Evolutionary conservation across 2,888 invertebrate species (phyloP), one percentile per base, ranked within the genome.

Genomic region (Caenorhabditis sp.): DNA sequence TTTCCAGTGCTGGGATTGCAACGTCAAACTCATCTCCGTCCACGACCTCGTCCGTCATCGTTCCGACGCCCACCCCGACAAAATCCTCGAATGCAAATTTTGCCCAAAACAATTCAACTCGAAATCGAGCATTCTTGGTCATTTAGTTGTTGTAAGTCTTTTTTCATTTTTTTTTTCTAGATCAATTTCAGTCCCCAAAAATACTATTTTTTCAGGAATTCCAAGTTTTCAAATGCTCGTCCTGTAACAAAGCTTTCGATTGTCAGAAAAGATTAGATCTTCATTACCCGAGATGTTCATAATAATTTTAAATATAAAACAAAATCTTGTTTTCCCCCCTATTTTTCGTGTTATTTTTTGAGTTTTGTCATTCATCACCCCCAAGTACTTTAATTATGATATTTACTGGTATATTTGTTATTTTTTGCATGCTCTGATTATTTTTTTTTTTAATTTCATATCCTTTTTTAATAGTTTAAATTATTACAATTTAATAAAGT

Each of bases 131-230:
- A 57, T 67, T 31, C 26, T 56, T 17, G 67, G 60, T 36, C 67
- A 67, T 38, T 50, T 56, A 26, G 56, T 56, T 21, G 26, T 57
- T 26, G 54, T 53, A 36, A 21, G n/a, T 17, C 25, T 4, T n/a
- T 7, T 10, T 26, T 49, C 7, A 5, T 25, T 50, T 36, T 1
- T n/a, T 21, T 4, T 23, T 7, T 20, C 3, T 17, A 8, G 8
- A 23, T 10, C 23, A 20, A 36, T 36, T 0, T 14, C 0, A 36
- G n/a, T n/a, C n/a, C n/a, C n/a, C n/a, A n/a, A n/a, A n/a, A n/a
- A n/a, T n/a, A n/a, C n/a, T 50, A 20, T 59, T 12, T 8, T 63
- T 65, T 12, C 65, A 65, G 65, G 66, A 66, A 61, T 10, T 61
- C 20, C 17, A 61, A 61, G 26, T 52, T 14, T 64, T 58, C 36